phyloP scores from a whole-genome alignment of 2,888 invertebrate genomes.

The Drosophila mulleri region DNA sequence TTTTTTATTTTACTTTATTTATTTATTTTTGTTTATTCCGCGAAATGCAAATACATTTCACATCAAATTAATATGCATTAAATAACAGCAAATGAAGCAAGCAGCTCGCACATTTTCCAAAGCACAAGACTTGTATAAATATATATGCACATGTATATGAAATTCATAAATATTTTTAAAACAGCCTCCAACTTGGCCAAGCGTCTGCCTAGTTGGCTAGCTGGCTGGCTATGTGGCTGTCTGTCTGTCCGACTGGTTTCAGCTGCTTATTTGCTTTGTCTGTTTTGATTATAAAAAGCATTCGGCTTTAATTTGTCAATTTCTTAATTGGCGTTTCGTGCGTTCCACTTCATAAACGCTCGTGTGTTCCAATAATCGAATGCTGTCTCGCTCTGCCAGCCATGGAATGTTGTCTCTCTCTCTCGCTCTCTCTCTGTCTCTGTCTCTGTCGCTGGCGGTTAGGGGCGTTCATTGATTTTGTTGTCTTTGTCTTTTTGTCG shows the following conservation, averaged over 20 bases:
- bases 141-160: slow-evolving; percentile 17
- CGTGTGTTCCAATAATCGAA: slow-evolving; percentile 42
- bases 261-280: slow-evolving; percentile 77
- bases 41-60: slow-evolving; percentile 55
- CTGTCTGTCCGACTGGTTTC: slow-evolving; percentile 30
- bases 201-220: slow-evolving; percentile 20
- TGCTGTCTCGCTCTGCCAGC: slow-evolving; percentile 19
- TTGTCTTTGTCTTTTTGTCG: slow-evolving; percentile 57
- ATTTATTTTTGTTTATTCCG: no score
- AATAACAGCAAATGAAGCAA: slow-evolving; percentile 48
- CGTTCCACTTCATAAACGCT: slow-evolving; percentile 72
- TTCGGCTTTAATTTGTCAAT: slow-evolving; percentile 80
- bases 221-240: neutral
- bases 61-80: slow-evolving; percentile 39
- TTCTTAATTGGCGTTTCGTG: slow-evolving; percentile 81
- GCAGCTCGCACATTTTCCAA: slow-evolving; percentile 11
- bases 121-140: slow-evolving; percentile 25
- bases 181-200: slow-evolving; percentile 59
- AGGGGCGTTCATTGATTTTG: slow-evolving; percentile 45
- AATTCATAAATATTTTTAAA: slow-evolving; percentile 62
- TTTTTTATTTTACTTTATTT: no score
- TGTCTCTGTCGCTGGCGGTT: neutral
- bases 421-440: slow-evolving; percentile 18
- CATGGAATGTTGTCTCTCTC: slow-evolving; percentile 15
- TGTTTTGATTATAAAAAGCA: slow-evolving; percentile 82